Evolutionary conservation across 2,113 vertebrate species (phyloP).

Genomic region (Gallinago media): DNA sequence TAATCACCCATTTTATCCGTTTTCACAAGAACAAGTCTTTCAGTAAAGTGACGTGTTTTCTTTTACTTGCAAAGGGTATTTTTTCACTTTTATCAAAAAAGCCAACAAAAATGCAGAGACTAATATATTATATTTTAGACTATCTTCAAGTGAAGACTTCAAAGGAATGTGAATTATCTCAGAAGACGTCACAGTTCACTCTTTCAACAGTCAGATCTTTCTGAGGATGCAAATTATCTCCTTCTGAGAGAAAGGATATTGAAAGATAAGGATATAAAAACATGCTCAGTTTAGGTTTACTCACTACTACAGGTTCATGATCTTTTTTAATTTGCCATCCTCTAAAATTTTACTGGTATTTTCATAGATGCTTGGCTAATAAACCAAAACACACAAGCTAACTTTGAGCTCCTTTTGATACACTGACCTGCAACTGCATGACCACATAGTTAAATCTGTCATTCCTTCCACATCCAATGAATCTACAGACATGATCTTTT

Average conservation of each 20-base stretch:
- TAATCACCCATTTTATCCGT: neutral
- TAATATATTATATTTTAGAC: neutral
- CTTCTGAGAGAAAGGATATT: neutral
- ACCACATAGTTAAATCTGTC: conserved; percentile 99
- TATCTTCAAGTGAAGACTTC: neutral
- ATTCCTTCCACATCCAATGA: conserved; percentile 96
- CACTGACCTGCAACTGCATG: conserved; percentile 96
- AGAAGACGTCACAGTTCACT: neutral
- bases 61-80: neutral
- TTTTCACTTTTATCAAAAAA: neutral
- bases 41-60: neutral
- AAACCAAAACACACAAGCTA: neutral
- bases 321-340: neutral
- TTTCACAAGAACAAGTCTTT: neutral
- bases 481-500: conserved; percentile 97
- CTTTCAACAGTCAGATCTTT: neutral
- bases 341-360: neutral
- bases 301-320: neutral
- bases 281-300: neutral
- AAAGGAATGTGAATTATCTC: neutral
- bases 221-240: neutral
- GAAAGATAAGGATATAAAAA: neutral
- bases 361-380: neutral
- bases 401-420: neutral
- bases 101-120: neutral